Percentiles rank a stretch among this genome's conserved stretches.
phyloP scores from a whole-genome alignment of 1,140 invertebrate species.

The Lepidurus couesii region DNA sequence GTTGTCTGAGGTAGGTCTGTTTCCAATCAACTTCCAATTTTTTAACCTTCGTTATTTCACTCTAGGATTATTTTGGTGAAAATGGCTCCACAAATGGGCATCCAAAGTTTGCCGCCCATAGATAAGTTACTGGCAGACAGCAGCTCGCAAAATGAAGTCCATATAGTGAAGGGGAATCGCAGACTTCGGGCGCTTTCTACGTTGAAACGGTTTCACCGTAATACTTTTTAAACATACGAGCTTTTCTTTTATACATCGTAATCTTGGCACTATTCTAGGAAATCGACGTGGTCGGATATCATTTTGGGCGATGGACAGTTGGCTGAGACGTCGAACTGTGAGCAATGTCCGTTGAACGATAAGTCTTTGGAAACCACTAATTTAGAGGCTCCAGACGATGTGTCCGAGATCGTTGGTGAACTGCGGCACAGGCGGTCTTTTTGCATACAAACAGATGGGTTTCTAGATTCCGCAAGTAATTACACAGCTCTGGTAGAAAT shows the following conservation, averaged over 20 bases:
- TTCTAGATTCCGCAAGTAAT: slow-evolving; percentile 64
- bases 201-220: background rate
- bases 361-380: background rate
- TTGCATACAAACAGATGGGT: slow-evolving; percentile 55
- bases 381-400: background rate
- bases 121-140: background rate
- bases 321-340: background rate
- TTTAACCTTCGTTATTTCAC: background rate
- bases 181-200: background rate
- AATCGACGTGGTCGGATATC: background rate
- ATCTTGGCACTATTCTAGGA: background rate
- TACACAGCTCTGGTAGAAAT: slow-evolving; percentile 79
- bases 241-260: background rate
- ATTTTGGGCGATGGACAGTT: background rate
- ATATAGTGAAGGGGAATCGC: background rate
- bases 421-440: background rate
- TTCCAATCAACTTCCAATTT: background rate
- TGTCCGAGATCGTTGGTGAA: background rate
- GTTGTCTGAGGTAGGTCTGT: slow-evolving; percentile 61
- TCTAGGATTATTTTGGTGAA: background rate
- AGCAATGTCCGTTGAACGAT: background rate
- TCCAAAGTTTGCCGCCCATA: background rate
- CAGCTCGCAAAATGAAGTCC: background rate
- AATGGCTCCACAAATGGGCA: background rate
- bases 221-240: background rate